phyloP scores from a whole-genome alignment of 2,888 invertebrate species.

The Acrobasis consociella region DNA sequence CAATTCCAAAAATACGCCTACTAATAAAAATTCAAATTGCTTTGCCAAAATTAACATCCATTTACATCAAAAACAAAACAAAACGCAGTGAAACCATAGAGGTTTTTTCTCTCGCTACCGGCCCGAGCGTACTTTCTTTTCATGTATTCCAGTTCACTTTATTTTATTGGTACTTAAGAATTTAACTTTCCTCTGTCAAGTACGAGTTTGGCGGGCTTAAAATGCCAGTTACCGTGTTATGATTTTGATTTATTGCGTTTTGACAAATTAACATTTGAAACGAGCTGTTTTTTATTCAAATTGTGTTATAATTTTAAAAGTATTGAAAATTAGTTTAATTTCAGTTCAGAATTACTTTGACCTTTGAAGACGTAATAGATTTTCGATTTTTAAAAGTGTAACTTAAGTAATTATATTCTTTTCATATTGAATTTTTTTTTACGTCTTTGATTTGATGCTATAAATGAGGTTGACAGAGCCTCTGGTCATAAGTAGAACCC shows the following conservation, averaged over 20 bases:
- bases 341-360: too few species aligned
- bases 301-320: not conserved
- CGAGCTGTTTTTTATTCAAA: not conserved
- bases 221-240: slow-evolving; percentile 21
- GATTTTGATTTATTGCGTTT: slow-evolving; percentile 32
- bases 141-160: slow-evolving; percentile 28
- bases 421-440: too few species aligned
- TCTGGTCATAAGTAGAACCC: too few species aligned
- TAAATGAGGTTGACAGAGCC: too few species aligned
- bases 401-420: too few species aligned
- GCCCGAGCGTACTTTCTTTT: slow-evolving; percentile 31
- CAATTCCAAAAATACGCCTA: not conserved
- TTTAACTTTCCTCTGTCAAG: slow-evolving; percentile 29
- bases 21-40: slow-evolving; percentile 13
- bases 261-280: not conserved
- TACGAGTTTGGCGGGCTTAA: slow-evolving; percentile 9
- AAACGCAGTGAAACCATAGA: slow-evolving; percentile 10
- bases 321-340: not conserved
- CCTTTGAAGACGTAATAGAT: too few species aligned
- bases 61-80: slow-evolving; percentile 13
- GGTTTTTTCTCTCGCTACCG: slow-evolving; percentile 18
- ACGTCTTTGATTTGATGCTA: too few species aligned
- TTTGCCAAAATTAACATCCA: slow-evolving; percentile 15
- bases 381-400: too few species aligned
- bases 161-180: slow-evolving; percentile 33